These are phyloP conservation scores for Garra rufa DNA, from an alignment of 2,113 vertebrate species.

Conservation along the genomic window DNA sequence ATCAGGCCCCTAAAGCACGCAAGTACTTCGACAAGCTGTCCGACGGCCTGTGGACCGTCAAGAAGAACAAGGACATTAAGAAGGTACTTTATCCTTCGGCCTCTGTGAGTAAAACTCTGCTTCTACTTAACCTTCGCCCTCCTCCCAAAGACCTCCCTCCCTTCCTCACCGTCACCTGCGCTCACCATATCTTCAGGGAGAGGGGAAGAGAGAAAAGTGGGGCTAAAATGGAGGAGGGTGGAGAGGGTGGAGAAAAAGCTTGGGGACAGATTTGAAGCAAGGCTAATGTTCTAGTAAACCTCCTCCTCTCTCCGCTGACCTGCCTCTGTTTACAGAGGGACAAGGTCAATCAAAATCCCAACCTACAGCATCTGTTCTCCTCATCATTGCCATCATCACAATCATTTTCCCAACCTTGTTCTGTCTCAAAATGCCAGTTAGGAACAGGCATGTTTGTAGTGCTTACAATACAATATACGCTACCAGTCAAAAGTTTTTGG, in stretches of 20 bases:
- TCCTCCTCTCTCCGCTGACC: conserved; percentile 42
- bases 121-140: conserved; percentile 42
- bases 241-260: neutral
- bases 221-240: conserved; percentile 10
- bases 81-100: conserved; percentile 80
- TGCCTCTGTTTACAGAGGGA: neutral
- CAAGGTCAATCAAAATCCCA: neutral
- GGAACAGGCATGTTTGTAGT: neutral
- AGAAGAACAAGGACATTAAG: conserved; percentile 94
- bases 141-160: conserved; percentile 32
- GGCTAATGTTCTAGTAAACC: neutral
- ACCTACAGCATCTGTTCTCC: conserved; percentile 20
- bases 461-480: neutral
- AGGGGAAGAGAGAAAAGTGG: conserved; percentile 16
- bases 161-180: conserved; percentile 36
- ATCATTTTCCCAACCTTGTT: neutral
- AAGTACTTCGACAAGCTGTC: conserved; percentile 95
- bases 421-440: no score
- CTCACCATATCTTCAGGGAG: conserved; percentile 14
- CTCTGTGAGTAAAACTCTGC: conserved; percentile 62
- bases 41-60: conserved; percentile 92
- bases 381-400: conserved; percentile 10
- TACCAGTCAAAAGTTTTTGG: no score
- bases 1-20: conserved; percentile 92
- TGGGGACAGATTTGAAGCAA: neutral